phyloP scores from a whole-genome alignment of 1,140 invertebrate species.

The Drosophila arawakana region DNA sequence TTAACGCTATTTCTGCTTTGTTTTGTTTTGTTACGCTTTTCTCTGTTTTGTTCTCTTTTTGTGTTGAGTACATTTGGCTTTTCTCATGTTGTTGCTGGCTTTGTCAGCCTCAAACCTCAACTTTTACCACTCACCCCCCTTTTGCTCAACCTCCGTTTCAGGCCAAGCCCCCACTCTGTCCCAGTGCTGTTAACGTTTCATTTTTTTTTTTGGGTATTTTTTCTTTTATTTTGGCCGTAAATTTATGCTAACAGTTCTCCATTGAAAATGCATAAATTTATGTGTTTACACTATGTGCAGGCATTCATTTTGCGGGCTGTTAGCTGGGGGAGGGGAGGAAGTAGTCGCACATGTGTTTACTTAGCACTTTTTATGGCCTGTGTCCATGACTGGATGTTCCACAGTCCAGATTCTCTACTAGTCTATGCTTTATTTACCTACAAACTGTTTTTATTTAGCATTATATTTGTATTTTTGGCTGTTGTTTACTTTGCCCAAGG shows the following conservation, averaged over 20 bases:
- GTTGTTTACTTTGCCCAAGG: constrained; percentile 56
- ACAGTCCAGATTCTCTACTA: constrained; percentile 17
- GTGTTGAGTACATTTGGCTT: constrained; percentile 39
- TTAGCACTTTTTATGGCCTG: constrained; percentile 79
- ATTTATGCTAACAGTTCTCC: constrained; percentile 83
- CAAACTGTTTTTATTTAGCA: constrained; percentile 51
- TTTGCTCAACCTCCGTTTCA: constrained; percentile 24
- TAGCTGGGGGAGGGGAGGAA: neutral
- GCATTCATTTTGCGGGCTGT: constrained; percentile 58
- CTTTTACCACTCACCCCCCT: constrained; percentile 4
- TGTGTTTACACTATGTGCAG: constrained; percentile 82
- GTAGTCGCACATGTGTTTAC: constrained; percentile 75
- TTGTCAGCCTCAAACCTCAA: constrained; percentile 32
- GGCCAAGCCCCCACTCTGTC: neutral
- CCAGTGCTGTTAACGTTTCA: constrained; percentile 38
- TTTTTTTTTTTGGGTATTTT: constrained; percentile 11
- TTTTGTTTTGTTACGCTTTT: constrained; percentile 54
- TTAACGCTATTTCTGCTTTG: constrained; percentile 72
- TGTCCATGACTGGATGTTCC: constrained; percentile 22
- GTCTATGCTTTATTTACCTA: constrained; percentile 71
- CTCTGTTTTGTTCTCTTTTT: constrained; percentile 52
- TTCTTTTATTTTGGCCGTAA: constrained; percentile 68
- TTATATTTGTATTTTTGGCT: constrained; percentile 44
- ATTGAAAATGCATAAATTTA: constrained; percentile 84
- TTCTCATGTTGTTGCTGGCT: constrained; percentile 29